These are phyloP conservation scores for Bubo scandiacus DNA, from an alignment of 2,113 vertebrate genomes.

Conservation along the genomic window DNA sequence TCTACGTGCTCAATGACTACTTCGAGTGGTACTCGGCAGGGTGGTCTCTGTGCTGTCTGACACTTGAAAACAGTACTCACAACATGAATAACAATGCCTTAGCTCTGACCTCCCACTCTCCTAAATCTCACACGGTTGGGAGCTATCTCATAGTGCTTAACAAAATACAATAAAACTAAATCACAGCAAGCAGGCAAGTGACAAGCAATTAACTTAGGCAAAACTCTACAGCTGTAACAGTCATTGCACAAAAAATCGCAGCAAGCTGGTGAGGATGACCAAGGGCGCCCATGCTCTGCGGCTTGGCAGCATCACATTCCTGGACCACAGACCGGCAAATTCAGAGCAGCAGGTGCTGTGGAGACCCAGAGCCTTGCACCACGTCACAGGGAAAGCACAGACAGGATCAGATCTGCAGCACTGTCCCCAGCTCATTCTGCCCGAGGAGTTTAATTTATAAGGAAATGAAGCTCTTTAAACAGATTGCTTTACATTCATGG, in stretches of 20 bases:
- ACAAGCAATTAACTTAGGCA: not conserved
- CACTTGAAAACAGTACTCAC: not conserved
- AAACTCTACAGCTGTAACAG: not conserved
- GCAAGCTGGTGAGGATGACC: not conserved
- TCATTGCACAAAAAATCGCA: not conserved
- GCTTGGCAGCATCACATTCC: not conserved
- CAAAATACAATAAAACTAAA: not conserved
- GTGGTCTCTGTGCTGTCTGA: not conserved
- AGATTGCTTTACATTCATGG: not conserved
- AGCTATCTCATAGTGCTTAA: not conserved
- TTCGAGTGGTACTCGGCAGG: rapidly evolving
- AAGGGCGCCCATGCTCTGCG: rapidly evolving
- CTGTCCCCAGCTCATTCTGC: not conserved
- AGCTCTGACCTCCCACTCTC: not conserved
- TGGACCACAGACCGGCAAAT: rapidly evolving
- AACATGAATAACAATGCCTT: not conserved
- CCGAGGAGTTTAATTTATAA: not conserved
- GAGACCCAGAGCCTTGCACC: not conserved
- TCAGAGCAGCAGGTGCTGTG: not conserved
- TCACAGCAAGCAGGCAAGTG: not conserved
- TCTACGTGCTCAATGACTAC: rapidly evolving
- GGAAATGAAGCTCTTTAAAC: not conserved
- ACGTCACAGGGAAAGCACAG: not conserved
- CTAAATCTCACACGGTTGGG: not conserved
- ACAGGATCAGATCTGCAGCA: not conserved